These are phyloP conservation scores for Myotis brandtii DNA, from an alignment of 2,113 vertebrate genomes.

Conservation along the genomic window DNA sequence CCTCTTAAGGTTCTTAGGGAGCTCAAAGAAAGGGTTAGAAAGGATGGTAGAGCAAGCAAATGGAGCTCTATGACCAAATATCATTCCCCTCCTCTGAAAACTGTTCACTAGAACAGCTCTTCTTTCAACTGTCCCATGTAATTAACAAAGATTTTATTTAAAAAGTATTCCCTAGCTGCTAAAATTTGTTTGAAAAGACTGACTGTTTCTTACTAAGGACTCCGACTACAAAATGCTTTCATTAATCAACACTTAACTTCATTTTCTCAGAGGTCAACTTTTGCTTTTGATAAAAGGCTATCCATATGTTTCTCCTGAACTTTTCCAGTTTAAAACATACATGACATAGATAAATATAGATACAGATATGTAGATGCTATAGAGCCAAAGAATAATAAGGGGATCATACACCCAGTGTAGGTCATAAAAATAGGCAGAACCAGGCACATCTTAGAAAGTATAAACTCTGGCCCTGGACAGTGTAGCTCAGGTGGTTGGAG, in stretches of 20 bases:
- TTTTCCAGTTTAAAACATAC: conserved; percentile 4
- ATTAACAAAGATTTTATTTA: not conserved
- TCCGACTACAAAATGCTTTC: conserved; percentile 6
- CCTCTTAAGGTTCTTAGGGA: not conserved
- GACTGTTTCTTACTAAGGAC: conserved; percentile 49
- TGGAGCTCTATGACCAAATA: not conserved
- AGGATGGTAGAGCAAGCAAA: not conserved
- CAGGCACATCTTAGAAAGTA: not conserved
- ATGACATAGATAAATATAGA: not conserved
- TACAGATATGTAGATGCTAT: not conserved
- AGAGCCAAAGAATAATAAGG: not conserved
- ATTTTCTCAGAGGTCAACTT: conserved; percentile 34
- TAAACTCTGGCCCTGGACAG: not conserved
- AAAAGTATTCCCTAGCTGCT: not conserved
- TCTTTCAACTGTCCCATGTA: not conserved
- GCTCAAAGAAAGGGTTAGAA: not conserved
- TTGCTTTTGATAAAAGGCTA: conserved; percentile 34
- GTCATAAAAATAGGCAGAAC: not conserved
- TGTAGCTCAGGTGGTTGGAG: not conserved
- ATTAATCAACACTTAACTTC: not conserved
- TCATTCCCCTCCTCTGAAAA: not conserved
- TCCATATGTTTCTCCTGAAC: not conserved
- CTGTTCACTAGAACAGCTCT: not conserved
- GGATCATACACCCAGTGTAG: not conserved
- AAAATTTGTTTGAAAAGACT: conserved; percentile 49